Base-by-base conservation (phyloP, 2,113 vertebrate genomes). In the cat (Felis catus) region DNA sequence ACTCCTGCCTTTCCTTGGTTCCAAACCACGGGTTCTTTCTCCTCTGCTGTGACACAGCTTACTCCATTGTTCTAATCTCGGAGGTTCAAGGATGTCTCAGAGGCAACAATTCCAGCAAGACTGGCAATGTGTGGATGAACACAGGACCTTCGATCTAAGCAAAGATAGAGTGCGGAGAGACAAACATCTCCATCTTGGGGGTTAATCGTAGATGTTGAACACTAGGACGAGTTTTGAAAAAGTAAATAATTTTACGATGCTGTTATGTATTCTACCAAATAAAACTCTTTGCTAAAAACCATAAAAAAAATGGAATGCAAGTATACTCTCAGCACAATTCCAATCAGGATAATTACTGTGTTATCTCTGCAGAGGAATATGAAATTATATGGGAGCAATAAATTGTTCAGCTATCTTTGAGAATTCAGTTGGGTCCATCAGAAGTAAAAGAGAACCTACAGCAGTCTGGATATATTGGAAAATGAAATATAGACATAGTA, bases 381-480 rank as follows among this genome's bases (percentile, higher is more conserved):
- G 36, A 90, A 97, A 88, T 84, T 84, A 51, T 91, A 88, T 29
- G 36, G 68, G 16, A 85, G 21, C 65, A 76, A 55, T 92, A 74
- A 90, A 94, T 33, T 66, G 71, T 63, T 93, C 48, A 81, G 36
- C 39, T 73, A 51, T 91, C 82, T 84, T 61, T 80, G 73, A 94
- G 55, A 87, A 76, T 91, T 96, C 68, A 33, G 23, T 92, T 21
- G 92, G 96, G 51, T 70, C 53, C 33, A 71, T 80, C 71, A 86
- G 73, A 96, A 96, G 63, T 12, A 45, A 89, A 84, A 96, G 68
- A 84, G 53, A 93, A 86, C 61, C 31, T 11, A 65, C 61, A 96
- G 79, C 71, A 27, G 3, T 53, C 25, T 74, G 45, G 29, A 71
- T 79, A 96, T 65, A 58, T 61, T 76, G 48, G n/a, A 89, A 96